phyloP scores from a whole-genome alignment of 2,797 vertebrate species.

The Trichosurus vulpecula region DNA sequence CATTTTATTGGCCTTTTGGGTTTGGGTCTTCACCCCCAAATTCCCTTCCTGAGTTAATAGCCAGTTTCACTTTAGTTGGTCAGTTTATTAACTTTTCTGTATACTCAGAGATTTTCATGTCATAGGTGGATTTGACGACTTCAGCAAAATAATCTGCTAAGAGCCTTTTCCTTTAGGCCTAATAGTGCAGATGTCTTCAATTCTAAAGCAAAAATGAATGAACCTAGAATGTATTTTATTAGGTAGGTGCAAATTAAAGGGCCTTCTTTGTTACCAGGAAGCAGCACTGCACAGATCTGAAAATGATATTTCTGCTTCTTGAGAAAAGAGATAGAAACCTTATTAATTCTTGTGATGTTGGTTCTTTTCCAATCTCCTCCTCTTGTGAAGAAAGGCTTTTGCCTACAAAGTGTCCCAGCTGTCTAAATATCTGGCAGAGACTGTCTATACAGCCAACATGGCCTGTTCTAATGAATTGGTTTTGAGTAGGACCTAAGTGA shows the following conservation, averaged over 20 bases:
- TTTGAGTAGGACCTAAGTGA: not conserved
- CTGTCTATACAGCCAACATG: not conserved
- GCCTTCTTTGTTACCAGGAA: not conserved
- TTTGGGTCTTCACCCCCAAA: not conserved
- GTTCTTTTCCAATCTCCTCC: not conserved
- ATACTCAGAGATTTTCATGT: not conserved
- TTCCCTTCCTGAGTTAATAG: not conserved
- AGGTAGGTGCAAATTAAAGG: not conserved
- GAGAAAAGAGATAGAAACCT: not conserved
- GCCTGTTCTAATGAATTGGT: not conserved
- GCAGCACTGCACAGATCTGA: not conserved
- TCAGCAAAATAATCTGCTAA: not conserved
- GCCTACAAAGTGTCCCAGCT: slow-evolving; percentile 50
- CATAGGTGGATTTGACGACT: not conserved
- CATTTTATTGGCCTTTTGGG: not conserved
- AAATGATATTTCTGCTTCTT: not conserved
- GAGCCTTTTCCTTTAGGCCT: not conserved
- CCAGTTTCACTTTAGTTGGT: not conserved
- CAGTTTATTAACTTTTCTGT: not conserved
- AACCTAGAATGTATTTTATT: not conserved
- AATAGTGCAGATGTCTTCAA: not conserved
- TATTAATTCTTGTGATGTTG: not conserved
- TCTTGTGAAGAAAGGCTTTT: not conserved
- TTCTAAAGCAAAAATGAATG: not conserved
- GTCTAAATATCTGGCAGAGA: not conserved